Evolutionary conservation across 2,797 vertebrate genomes (phyloP).

Genomic region (Sibirionetta formosa): DNA sequence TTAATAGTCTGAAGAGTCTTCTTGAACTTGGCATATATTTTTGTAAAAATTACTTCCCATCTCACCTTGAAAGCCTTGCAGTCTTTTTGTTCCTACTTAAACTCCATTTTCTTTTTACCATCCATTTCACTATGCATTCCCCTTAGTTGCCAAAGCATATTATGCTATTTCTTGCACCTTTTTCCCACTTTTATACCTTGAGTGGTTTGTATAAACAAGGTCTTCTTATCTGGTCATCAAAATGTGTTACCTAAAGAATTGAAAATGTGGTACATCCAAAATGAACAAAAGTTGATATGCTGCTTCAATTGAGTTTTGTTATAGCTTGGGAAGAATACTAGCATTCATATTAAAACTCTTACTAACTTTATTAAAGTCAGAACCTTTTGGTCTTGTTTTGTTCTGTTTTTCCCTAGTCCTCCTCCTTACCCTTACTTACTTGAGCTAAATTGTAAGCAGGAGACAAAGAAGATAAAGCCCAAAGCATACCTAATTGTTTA

Average conservation of each 20-base stretch:
- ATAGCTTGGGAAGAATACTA: background rate
- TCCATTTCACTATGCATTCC: background rate
- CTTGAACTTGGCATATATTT: background rate
- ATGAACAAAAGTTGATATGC: background rate
- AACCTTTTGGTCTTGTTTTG: background rate
- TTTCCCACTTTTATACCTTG: background rate
- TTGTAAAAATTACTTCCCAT: background rate
- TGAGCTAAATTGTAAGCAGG: background rate
- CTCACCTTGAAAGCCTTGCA: background rate
- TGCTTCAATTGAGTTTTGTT: background rate
- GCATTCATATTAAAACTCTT: background rate
- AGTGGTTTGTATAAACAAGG: background rate
- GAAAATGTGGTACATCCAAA: background rate
- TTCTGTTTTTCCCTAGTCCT: background rate
- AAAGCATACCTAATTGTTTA: background rate
- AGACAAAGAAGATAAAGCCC: background rate
- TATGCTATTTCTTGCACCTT: background rate
- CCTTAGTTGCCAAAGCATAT: fast-evolving
- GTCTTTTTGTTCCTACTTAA: background rate
- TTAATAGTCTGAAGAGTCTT: background rate
- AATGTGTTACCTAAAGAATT: background rate
- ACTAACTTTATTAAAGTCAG: background rate
- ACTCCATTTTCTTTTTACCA: background rate
- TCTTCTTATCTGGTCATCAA: background rate
- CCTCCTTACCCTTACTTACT: background rate